Conservation (phyloP, 2,113 vertebrate genomes). For the Ibidorhyncha struthersii region DNA sequence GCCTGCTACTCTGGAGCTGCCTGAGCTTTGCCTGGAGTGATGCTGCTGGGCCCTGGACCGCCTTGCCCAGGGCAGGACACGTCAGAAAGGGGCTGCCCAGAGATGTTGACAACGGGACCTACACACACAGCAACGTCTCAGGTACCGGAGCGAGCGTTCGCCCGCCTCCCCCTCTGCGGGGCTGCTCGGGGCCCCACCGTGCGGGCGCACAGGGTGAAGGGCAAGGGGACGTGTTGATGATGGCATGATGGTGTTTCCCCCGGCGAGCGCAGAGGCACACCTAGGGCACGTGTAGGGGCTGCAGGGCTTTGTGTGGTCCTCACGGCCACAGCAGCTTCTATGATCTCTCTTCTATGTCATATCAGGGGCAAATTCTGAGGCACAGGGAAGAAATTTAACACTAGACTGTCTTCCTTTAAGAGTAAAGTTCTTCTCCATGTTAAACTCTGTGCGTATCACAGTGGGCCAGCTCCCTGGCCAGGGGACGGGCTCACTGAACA, state of each 20-base stretch:
- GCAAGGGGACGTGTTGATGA: fast-evolving
- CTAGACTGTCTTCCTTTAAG: neutral
- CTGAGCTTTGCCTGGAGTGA: slow-evolving; percentile 1
- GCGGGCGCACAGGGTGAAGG: neutral
- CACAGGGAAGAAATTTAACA: neutral
- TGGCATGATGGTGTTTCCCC: neutral
- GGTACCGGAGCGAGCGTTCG: neutral
- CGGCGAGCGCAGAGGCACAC: fast-evolving
- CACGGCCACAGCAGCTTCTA: neutral
- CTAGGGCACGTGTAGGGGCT: fast-evolving
- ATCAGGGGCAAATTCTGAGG: neutral
- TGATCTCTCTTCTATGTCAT: fast-evolving
- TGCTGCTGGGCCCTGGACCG: neutral
- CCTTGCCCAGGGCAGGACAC: neutral
- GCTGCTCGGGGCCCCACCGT: neutral
- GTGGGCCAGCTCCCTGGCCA: neutral
- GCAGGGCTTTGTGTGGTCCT: neutral
- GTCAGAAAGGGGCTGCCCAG: neutral
- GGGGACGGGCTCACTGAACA: neutral
- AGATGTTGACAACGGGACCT: slow-evolving; percentile 5
- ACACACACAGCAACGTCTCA: slow-evolving; percentile 32
- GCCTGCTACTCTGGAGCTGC: slow-evolving; percentile 52
- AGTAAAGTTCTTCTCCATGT: neutral
- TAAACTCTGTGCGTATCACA: neutral
- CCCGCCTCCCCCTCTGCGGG: neutral